These are phyloP conservation scores for Mimumesa dahlbomi DNA, from an alignment of 2,888 invertebrate genomes.

Conservation along the genomic window DNA sequence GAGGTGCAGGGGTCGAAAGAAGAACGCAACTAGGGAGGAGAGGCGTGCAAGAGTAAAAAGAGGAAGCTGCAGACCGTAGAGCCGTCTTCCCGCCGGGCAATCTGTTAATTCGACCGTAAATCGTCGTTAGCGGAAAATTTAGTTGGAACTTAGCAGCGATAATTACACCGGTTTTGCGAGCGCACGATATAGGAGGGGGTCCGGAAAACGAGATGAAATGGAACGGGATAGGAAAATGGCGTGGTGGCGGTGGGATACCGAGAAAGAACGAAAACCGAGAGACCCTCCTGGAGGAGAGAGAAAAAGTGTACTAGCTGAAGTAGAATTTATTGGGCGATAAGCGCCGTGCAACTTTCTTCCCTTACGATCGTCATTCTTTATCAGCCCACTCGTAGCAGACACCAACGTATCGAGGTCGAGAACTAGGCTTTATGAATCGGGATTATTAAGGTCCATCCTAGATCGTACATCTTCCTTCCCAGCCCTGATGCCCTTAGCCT, in stretches of 20 bases:
- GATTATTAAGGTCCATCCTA: conserved; percentile 65
- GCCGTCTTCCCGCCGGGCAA: conserved; percentile 58
- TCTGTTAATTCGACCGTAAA: conserved; percentile 78
- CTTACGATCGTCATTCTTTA: conserved; percentile 75
- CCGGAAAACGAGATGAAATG: conserved; percentile 40
- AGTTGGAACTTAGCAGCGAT: conserved; percentile 73
- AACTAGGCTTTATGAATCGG: conserved; percentile 66
- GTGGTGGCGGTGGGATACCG: too few species aligned
- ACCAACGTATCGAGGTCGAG: conserved; percentile 59
- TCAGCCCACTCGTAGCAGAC: conserved; percentile 65
- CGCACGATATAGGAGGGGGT: conserved; percentile 40
- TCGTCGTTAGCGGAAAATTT: conserved; percentile 76
- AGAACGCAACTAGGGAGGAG: not conserved
- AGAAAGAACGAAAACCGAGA: conserved; percentile 1
- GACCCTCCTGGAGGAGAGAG: conserved; percentile 19
- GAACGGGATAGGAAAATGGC: conserved; percentile 17
- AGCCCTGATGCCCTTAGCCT: conserved; percentile 24
- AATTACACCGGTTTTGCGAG: conserved; percentile 73
- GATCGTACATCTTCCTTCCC: conserved; percentile 61
- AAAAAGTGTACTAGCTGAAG: conserved; percentile 65
- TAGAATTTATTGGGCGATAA: conserved; percentile 76
- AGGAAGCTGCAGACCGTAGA: conserved; percentile 9
- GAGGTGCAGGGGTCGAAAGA: too few species aligned
- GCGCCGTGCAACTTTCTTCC: conserved; percentile 73
- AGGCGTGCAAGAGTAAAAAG: not conserved